Conservation (phyloP, 2,113 vertebrate species). For the Paedocypris sp. region DNA sequence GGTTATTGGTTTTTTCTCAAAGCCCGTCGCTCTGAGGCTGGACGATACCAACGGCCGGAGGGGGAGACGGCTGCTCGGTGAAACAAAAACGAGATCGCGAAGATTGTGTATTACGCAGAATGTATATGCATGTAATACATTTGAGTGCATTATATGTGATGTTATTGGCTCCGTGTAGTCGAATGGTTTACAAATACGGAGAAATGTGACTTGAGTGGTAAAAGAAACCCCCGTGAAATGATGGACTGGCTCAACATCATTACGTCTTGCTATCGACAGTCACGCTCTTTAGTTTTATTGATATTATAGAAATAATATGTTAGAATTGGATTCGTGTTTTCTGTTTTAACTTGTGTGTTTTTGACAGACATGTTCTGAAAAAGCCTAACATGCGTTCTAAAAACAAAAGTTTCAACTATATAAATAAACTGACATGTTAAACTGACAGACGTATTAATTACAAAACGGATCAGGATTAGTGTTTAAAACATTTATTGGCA, state of each 20-base stretch:
- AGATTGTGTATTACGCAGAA: too few species aligned
- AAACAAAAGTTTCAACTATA: too few species aligned
- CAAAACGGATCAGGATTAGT: background rate
- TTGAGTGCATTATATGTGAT: fast-evolving
- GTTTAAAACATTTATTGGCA: slow-evolving; percentile 13
- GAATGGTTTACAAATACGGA: background rate
- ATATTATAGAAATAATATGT: too few species aligned
- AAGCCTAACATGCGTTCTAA: too few species aligned
- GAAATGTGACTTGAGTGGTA: background rate
- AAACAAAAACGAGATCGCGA: background rate
- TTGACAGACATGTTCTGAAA: too few species aligned
- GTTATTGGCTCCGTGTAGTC: background rate
- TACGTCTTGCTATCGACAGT: slow-evolving; percentile 51
- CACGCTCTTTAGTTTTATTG: too few species aligned
- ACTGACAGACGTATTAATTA: background rate
- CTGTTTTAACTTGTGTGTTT: background rate
- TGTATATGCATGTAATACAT: too few species aligned
- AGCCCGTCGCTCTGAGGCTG: slow-evolving; percentile 12
- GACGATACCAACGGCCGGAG: slow-evolving; percentile 33
- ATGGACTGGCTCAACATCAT: slow-evolving; percentile 25
- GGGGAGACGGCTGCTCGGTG: fast-evolving
- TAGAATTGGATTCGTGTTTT: too few species aligned
- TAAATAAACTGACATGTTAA: too few species aligned
- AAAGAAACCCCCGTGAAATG: background rate
- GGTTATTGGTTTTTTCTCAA: too few species aligned